These are phyloP conservation scores for Catharus minimus DNA, from an alignment of 2,113 vertebrate genomes.

Conservation along the genomic window DNA sequence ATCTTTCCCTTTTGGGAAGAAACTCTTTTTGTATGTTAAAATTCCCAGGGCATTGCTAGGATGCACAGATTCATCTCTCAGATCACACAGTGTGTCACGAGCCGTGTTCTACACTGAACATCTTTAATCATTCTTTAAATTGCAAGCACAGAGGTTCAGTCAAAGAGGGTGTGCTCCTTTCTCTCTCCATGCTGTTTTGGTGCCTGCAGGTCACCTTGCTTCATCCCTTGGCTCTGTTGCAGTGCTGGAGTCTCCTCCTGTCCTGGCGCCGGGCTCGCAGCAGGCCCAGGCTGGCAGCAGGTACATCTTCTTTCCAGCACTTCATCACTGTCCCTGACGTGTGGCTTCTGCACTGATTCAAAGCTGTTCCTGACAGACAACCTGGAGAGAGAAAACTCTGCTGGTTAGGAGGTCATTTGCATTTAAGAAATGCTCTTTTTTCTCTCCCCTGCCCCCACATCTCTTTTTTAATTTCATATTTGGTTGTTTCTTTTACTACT, in stretches of 20 bases:
- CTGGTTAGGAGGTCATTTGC: background rate
- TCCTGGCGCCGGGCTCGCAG: background rate
- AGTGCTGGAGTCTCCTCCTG: background rate
- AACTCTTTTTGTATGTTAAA: background rate
- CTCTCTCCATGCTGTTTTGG: background rate
- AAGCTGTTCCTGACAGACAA: background rate
- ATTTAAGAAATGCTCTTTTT: background rate
- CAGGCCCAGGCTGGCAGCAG: background rate
- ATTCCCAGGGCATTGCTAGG: background rate
- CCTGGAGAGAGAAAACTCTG: background rate
- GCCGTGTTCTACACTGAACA: accelerated
- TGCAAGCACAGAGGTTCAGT: too few relatives aligned
- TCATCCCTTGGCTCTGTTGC: background rate
- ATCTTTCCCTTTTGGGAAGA: background rate
- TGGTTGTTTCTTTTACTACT: background rate
- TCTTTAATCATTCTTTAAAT: background rate
- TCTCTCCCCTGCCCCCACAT: too few relatives aligned
- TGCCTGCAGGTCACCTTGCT: constrained; percentile 8
- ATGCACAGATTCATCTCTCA: background rate
- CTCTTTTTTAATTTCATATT: background rate
- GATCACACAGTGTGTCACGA: accelerated
- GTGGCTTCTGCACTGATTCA: background rate
- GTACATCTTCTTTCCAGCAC: background rate
- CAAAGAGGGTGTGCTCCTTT: background rate
- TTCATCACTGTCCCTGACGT: background rate